Evolutionary conservation across 92 coral and sea anemone species (phyloP), one percentile per base, ranked within the genome.

Genomic region (Isaurus tuberculatus): DNA sequence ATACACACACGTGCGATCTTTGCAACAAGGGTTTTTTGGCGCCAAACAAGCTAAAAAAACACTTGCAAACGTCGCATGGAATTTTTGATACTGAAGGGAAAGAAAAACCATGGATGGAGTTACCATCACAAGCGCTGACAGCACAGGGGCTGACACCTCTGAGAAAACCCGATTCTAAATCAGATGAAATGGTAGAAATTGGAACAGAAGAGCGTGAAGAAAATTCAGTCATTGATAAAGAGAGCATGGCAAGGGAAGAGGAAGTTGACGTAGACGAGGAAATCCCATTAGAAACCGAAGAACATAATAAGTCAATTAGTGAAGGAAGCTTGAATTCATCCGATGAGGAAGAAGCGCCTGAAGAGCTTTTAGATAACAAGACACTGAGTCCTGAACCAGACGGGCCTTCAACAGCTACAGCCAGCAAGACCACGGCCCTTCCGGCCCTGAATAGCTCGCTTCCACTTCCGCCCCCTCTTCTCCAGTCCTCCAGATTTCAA

Each of bases 21-120:
- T 96, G 99, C 75, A 88, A 92, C 70, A 93, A 93, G 23, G 99
- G 99, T 51, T 94, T 96, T 88, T 90, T 92, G 8, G 99, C 98
- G 11, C 99, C 99, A 8, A 94, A 95, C 58, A 96, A 94, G 89
- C 87, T 96, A 69, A 88, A 87, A 68, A 91, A 94, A 42, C 99
- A 96, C 82, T 69, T 96, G 75, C 89, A 83, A 72, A 61, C 91
- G 23, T 89, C 90, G 0, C 98, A 93, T 42, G 86, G 83, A 13
- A 86, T 81, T 23, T 36, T 60, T 32, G 92, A 85, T n/a, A 8
- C 70, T 42, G 40, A 31, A 32, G 49, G 31, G 0, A 30, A 4
- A 27, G 15, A 49, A 14, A 64, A 34, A 70, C 30, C 42, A 8
- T 31, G 32, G 0, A 20, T 42, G n/a, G 32, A 22, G 19, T 26